phyloP scores from a whole-genome alignment of 2,797 vertebrate species.

The Myotis pilosus region DNA sequence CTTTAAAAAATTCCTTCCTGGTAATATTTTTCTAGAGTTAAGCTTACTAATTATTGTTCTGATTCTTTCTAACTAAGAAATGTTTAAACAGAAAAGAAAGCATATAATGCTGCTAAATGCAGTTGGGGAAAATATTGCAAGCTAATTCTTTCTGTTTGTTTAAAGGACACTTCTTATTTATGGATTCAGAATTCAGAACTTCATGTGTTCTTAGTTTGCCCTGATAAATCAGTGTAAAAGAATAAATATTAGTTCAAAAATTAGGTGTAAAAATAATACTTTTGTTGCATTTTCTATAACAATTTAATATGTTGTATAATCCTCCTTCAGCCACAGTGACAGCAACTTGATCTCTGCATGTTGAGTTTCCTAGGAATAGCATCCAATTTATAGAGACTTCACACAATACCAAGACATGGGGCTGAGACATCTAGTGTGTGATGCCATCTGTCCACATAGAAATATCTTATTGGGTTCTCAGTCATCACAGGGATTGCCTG shows the following conservation, averaged over 20 bases:
- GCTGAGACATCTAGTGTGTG: neutral
- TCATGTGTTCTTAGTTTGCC: neutral
- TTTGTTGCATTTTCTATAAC: neutral
- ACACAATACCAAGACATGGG: neutral
- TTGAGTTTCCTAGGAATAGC: neutral
- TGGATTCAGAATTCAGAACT: neutral
- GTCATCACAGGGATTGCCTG: neutral
- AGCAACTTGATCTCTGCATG: neutral
- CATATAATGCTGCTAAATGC: neutral
- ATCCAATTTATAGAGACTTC: neutral
- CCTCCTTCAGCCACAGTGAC: neutral
- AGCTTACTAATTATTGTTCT: neutral
- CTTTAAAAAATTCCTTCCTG: neutral
- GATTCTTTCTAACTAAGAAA: neutral
- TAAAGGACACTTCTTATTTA: neutral
- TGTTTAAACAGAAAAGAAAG: neutral
- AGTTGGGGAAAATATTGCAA: neutral
- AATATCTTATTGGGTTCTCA: neutral
- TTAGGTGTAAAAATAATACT: neutral
- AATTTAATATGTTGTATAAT: neutral
- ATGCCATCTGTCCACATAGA: neutral
- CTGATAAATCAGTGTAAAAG: neutral
- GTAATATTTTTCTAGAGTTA: neutral
- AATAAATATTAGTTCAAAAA: constrained; percentile 2
- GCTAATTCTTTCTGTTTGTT: neutral